These are phyloP conservation scores for Numenius phaeopus DNA, from an alignment of 2,797 vertebrate species.

Conservation along the genomic window DNA sequence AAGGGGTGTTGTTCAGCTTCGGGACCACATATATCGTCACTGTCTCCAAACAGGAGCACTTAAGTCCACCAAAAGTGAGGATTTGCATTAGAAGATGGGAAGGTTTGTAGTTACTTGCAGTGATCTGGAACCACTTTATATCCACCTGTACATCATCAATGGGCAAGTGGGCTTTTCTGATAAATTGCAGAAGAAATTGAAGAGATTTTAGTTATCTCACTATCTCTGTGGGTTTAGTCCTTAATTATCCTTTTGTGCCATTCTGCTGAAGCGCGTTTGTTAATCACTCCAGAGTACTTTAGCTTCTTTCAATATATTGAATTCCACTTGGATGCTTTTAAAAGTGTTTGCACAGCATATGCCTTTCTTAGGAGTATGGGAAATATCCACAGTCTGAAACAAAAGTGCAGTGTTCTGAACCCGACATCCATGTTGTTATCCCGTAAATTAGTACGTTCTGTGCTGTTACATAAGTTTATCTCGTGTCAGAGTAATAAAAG, in stretches of 20 bases:
- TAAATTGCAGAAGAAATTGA: not conserved
- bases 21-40: not conserved
- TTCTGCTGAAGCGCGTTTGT: not conserved
- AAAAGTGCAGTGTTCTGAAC: constrained; percentile 17
- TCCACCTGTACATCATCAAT: not conserved
- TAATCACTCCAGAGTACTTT: constrained; percentile 27
- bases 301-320: constrained; percentile 51
- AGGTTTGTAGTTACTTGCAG: not conserved
- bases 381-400: constrained; percentile 40
- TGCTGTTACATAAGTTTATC: constrained; percentile 42
- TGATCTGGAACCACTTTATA: not conserved
- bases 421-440: not conserved
- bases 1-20: not conserved
- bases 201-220: not conserved
- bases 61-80: not conserved
- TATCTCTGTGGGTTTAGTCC: not conserved
- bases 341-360: not conserved
- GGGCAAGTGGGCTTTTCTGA: not conserved
- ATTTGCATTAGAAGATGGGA: not conserved
- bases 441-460: not conserved
- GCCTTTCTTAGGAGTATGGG: constrained; percentile 34
- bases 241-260: constrained; percentile 24
- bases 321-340: constrained; percentile 36
- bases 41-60: not conserved
- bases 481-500: constrained; percentile 35